These are phyloP conservation scores for Pediacus dermestoides DNA, from an alignment of 2,888 invertebrate species.

Conservation along the genomic window DNA sequence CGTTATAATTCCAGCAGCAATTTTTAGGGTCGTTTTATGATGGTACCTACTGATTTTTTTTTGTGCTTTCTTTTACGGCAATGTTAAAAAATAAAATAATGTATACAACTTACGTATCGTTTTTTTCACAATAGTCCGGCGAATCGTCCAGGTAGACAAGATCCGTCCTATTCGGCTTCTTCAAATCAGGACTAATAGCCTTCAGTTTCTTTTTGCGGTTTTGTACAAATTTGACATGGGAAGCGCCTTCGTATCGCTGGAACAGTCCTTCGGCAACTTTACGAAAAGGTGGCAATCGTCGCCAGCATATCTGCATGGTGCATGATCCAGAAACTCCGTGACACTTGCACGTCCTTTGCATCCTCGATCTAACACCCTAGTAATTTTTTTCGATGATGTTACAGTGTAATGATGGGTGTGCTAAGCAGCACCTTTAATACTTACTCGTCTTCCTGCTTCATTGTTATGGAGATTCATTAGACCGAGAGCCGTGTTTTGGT, in stretches of 20 bases:
- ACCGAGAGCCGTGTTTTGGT: conserved; percentile 66
- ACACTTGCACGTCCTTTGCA: conserved; percentile 89
- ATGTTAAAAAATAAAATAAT: conserved; percentile 9
- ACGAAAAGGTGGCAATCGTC: conserved; percentile 73
- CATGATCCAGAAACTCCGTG: conserved; percentile 93
- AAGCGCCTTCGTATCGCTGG: conserved; percentile 82
- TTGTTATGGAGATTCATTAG: conserved; percentile 91
- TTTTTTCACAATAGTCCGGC: conserved; percentile 86
- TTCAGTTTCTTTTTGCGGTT: conserved; percentile 65
- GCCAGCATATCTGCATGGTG: conserved; percentile 87
- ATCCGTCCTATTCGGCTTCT: conserved; percentile 87
- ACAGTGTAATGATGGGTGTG: background rate
- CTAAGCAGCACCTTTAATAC: conserved; percentile 30
- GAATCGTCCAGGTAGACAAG: conserved; percentile 86
- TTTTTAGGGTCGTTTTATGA: no score
- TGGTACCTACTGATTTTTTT: no score
- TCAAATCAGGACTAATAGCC: conserved; percentile 72
- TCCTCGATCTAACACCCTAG: conserved; percentile 67
- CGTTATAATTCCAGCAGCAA: no score
- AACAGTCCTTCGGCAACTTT: conserved; percentile 74
- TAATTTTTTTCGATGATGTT: conserved; percentile 1
- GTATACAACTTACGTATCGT: conserved; percentile 79
- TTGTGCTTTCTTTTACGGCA: no score
- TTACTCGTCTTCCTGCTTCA: conserved; percentile 83
- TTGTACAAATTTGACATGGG: conserved; percentile 72